phyloP scores from a whole-genome alignment of 2,888 invertebrate genomes.

The Atrina japonica region DNA sequence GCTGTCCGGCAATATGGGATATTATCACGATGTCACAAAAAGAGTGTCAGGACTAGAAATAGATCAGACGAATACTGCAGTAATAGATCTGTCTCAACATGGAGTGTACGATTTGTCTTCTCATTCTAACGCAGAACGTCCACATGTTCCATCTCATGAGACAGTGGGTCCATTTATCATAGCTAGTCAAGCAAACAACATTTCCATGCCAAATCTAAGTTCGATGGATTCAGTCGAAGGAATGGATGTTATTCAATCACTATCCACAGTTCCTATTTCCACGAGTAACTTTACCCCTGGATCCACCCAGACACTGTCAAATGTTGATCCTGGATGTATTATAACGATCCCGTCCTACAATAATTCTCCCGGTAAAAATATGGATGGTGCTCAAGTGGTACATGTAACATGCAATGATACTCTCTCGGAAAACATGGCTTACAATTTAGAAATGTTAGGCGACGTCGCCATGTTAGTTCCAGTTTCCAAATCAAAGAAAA shows the following conservation, averaged over 20 bases:
- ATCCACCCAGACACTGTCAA: too few species aligned
- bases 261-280: too few species aligned
- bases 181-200: too few species aligned
- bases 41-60: background rate
- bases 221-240: too few species aligned
- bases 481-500: too few species aligned
- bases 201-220: too few species aligned
- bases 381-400: background rate
- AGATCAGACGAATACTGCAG: background rate
- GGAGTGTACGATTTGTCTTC: background rate
- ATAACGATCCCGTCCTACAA: conserved; percentile 10
- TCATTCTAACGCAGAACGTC: background rate
- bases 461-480: conserved; percentile 65
- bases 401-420: conserved; percentile 5
- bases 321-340: conserved; percentile 6
- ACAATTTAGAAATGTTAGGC: conserved; percentile 74
- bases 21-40: background rate
- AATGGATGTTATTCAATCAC: too few species aligned
- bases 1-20: background rate
- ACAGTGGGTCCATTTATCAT: too few species aligned
- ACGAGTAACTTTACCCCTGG: too few species aligned
- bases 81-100: background rate
- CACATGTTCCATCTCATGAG: too few species aligned
- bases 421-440: conserved; percentile 51
- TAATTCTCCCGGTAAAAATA: background rate